phyloP scores from a whole-genome alignment of 2,113 vertebrate species.

The Microcebus griseorufus region DNA sequence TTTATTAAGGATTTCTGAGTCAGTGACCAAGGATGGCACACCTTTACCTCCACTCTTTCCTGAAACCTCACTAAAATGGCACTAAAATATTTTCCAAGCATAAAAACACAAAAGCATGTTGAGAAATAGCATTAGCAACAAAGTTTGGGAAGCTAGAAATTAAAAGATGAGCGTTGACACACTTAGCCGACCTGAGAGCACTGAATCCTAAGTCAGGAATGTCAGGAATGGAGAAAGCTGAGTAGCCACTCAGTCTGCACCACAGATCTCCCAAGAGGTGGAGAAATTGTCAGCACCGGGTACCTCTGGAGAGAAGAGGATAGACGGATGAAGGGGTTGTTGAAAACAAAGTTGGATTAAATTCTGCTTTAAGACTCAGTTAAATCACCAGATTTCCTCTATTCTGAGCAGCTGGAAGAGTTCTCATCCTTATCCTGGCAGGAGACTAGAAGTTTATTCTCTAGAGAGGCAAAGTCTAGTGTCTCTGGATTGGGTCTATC shows the following conservation, averaged over 20 bases:
- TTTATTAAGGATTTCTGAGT: not conserved
- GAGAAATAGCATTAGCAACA: not conserved
- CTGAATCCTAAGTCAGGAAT: not conserved
- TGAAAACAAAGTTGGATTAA: constrained; percentile 54
- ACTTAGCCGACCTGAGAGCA: not conserved
- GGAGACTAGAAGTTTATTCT: not conserved
- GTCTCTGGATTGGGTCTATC: not conserved
- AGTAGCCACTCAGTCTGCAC: not conserved
- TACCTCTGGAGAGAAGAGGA: not conserved
- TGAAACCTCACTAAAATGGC: not conserved
- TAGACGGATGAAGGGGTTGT: not conserved
- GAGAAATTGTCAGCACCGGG: not conserved
- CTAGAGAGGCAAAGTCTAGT: not conserved
- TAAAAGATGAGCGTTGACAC: not conserved
- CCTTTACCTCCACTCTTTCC: not conserved
- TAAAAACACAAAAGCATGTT: not conserved
- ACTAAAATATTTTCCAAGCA: not conserved
- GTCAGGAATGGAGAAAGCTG: not conserved
- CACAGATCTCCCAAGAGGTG: not conserved
- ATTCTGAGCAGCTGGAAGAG: not conserved
- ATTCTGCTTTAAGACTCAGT: constrained; percentile 16
- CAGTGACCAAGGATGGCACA: not conserved
- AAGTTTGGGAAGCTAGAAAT: not conserved
- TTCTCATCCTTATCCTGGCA: not conserved
- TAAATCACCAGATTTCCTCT: not conserved